Evolutionary conservation across 2,888 invertebrate genomes (phyloP).

Genomic region (Serripes groenlandicus): DNA sequence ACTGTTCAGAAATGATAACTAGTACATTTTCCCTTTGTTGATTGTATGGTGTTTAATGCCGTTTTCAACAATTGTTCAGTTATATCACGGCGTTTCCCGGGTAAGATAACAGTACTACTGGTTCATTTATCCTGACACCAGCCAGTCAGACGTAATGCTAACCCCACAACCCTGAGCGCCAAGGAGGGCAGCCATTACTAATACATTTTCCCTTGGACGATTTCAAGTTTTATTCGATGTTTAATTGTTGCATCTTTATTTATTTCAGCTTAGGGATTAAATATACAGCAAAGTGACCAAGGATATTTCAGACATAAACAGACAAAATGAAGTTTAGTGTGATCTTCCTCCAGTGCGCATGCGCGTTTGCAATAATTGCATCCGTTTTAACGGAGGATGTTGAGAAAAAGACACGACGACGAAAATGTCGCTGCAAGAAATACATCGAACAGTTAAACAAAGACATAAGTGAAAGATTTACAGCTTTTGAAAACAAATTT

Average conservation of each 20-base stretch:
- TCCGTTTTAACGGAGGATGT: constrained; percentile 24
- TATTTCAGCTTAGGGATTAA: too few relatives aligned
- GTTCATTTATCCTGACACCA: too few relatives aligned
- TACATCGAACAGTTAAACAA: constrained; percentile 60
- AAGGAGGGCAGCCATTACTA: too few relatives aligned
- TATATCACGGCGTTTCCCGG: not conserved
- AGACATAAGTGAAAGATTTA: constrained; percentile 56
- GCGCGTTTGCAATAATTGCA: constrained; percentile 3
- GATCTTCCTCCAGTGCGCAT: constrained; percentile 5
- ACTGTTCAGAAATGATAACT: too few relatives aligned
- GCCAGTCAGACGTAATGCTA: too few relatives aligned
- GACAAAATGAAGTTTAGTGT: constrained; percentile 11
- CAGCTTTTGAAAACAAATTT: constrained; percentile 56
- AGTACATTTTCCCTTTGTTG: too few relatives aligned
- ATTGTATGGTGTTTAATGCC: not conserved
- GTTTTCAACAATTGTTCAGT: not conserved
- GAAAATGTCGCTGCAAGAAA: constrained; percentile 57
- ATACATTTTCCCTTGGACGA: too few relatives aligned
- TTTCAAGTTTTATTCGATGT: too few relatives aligned
- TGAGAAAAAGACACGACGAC: constrained; percentile 21
- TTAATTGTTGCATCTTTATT: too few relatives aligned
- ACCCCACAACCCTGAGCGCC: too few relatives aligned
- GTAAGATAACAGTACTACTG: too few relatives aligned
- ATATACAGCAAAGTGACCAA: too few relatives aligned
- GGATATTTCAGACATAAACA: not conserved